Base-by-base conservation (phyloP, 2,113 vertebrate species). In the Eurypyga helias region DNA sequence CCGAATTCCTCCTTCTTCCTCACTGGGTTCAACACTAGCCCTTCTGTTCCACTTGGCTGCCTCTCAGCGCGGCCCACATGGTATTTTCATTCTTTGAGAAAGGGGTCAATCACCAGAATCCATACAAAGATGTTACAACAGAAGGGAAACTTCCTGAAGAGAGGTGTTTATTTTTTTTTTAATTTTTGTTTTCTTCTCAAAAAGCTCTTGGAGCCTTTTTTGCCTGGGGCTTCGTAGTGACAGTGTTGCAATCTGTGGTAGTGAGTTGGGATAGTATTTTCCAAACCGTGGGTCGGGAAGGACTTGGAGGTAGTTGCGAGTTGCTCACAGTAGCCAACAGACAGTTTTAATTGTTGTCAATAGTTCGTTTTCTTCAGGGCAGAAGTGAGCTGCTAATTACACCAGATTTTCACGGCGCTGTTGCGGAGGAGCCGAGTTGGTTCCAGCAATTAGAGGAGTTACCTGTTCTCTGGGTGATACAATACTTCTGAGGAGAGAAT, bases 41-140 rank as follows among this genome's bases (percentile, higher is more conserved):
- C 91, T 96, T 96, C 96, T 96, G 94, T 95, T 97, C 96, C 49
- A 76, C 81, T 97, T 97, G 96, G 96, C 96, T 93, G 73, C 78
- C 52, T 76, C 87, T 95, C 96, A 85, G 87, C 77, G 41, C 81
- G 83, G 87, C 93, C 93, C 93, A 91, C 96, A 84, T 94, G 94
- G 93, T 94, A 96, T 96, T 97, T 96, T 79, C 69, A 82, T 95
- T 84, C 91, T 95, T 94, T 65, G 33, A 93, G 52, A 69, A 93
- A 94, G 81, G 89, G 96, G 83, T 95, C 94, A 95, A 76, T 96
- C 91, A 79, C 77, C 73, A 87, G 81, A 83, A 95, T 93, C 65
- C 70, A 65, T 89, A 69, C 81, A 94, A 95, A 95, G 93, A 94
- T 96, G 91, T 89, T 91, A 75, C 52, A 91, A 79, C 87, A 95